Conservation (phyloP, 2,888 invertebrate genomes). For the Drosophila quinaria region DNA sequence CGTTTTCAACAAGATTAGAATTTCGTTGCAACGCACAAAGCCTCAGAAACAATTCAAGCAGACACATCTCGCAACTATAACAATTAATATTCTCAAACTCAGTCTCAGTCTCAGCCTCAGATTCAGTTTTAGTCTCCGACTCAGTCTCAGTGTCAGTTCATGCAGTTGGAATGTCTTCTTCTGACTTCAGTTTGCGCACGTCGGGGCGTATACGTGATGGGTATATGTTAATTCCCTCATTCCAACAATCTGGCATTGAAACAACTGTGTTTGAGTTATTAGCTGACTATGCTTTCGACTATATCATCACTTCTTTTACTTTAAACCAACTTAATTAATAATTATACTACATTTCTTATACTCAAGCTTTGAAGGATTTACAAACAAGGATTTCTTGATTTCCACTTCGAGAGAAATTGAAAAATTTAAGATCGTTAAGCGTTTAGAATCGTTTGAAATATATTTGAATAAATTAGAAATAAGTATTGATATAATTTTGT, state of each 20-base stretch:
- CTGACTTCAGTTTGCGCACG: conserved; percentile 47
- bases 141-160: background rate
- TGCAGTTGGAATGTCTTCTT: conserved; percentile 33
- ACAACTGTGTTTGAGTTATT: conserved; percentile 67
- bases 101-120: background rate
- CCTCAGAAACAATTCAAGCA: conserved; percentile 79
- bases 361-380: background rate
- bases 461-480: background rate
- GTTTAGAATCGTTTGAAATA: background rate
- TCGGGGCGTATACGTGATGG: conserved; percentile 73
- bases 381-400: background rate
- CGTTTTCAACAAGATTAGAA: conserved; percentile 83
- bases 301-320: conserved; percentile 8
- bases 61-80: conserved; percentile 81
- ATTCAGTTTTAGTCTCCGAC: background rate
- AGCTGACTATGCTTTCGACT: conserved; percentile 31
- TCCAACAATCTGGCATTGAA: conserved; percentile 30
- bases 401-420: background rate
- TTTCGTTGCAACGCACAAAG: conserved; percentile 75
- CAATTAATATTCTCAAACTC: conserved; percentile 75
- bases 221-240: conserved; percentile 67
- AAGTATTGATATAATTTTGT: background rate
- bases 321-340: conserved; percentile 21
- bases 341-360: conserved; percentile 5
- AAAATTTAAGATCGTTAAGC: background rate